Conservation (phyloP, 1,140 invertebrate genomes). For the Ptiloglossa arizonensis region DNA sequence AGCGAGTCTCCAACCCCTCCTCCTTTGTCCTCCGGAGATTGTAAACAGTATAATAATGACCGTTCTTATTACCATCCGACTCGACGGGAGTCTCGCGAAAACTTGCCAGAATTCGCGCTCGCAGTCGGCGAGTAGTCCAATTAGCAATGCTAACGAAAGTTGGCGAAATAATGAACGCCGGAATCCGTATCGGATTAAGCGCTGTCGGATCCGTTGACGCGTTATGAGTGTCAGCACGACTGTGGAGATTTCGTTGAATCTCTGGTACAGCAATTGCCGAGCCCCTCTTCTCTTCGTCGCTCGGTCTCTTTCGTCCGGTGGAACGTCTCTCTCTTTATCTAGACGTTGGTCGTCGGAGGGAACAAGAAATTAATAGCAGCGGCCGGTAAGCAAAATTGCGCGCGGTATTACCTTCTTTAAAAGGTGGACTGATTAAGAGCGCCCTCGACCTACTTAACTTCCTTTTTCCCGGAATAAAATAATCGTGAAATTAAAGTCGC, state of each 20-base stretch:
- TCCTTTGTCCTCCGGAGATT: conserved; percentile 37
- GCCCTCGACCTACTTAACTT: conserved; percentile 47
- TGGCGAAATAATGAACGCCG: conserved; percentile 61
- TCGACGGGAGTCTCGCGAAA: conserved; percentile 45
- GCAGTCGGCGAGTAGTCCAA: conserved; percentile 50
- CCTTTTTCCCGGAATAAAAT: conserved; percentile 32
- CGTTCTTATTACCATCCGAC: conserved; percentile 61
- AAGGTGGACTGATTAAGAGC: conserved; percentile 46
- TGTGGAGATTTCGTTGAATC: conserved; percentile 37
- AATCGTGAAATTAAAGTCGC: conserved; percentile 47
- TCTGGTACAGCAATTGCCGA: not conserved
- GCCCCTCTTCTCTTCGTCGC: not conserved
- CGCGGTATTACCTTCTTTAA: conserved; percentile 47
- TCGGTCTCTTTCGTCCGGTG: not conserved
- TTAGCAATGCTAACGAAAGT: conserved; percentile 67
- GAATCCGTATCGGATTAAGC: conserved; percentile 62
- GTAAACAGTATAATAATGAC: conserved; percentile 67
- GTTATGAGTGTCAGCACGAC: conserved; percentile 31
- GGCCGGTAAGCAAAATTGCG: conserved; percentile 40
- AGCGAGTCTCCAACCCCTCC: not conserved
- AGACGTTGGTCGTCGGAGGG: conserved; percentile 11
- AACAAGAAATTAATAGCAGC: conserved; percentile 49
- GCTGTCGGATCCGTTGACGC: conserved; percentile 44
- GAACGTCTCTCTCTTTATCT: not conserved
- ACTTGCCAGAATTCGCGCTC: conserved; percentile 41